A percentile compares a stretch with the other conserved stretches of the same genome.
Conservation (phyloP, 2,113 vertebrate genomes). For the Brachyhypopomus occidentalis region DNA sequence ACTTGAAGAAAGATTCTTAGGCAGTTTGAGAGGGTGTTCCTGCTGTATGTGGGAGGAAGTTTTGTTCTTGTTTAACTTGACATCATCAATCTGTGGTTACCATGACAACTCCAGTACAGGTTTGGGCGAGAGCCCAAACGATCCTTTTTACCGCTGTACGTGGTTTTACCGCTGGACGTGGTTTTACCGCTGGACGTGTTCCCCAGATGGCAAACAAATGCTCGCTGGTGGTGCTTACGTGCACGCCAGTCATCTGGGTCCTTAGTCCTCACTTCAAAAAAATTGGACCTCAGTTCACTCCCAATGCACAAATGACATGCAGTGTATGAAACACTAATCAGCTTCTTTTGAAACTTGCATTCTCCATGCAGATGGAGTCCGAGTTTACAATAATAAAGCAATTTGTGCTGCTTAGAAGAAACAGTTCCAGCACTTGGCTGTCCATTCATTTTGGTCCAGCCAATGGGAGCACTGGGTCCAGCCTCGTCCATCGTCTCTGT, state of each 20-base stretch:
- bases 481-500: not conserved
- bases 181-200: slow-evolving; percentile 12
- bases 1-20: not conserved
- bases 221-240: slow-evolving; percentile 43
- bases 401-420: not conserved
- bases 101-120: slow-evolving; percentile 38
- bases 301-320: too few species aligned
- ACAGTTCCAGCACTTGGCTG: too few species aligned
- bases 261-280: not conserved
- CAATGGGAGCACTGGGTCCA: not conserved
- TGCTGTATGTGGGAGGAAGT: slow-evolving; percentile 28
- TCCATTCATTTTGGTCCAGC: too few species aligned
- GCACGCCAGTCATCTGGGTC: slow-evolving; percentile 32
- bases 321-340: not conserved
- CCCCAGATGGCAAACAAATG: slow-evolving; percentile 69
- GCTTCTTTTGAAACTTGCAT: not conserved
- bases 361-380: not conserved
- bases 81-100: slow-evolving; percentile 51
- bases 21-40: not conserved
- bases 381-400: not conserved
- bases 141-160: slow-evolving; percentile 11
- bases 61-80: slow-evolving; percentile 59
- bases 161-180: slow-evolving; percentile 3
- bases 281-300: not conserved
- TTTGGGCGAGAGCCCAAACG: slow-evolving; percentile 13